Evolutionary conservation across 2,888 invertebrate species (phyloP).

Genomic region (Lottia gigantea): DNA sequence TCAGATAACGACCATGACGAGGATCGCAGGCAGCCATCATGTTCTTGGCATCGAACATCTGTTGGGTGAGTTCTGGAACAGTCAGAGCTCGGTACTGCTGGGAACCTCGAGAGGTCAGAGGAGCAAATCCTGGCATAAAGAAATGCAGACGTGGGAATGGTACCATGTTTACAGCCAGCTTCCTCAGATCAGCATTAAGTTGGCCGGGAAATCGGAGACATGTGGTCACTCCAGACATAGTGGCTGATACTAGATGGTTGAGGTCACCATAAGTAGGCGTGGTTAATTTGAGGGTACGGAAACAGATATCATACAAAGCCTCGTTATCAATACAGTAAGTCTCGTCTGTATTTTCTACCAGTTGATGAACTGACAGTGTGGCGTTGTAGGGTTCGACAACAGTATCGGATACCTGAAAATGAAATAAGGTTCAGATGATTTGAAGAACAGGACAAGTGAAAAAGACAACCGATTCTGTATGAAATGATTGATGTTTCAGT

Average conservation of each 20-base stretch:
- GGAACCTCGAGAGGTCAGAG: constrained; percentile 1
- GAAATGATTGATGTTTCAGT: no score
- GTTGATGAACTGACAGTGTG: constrained; percentile 3
- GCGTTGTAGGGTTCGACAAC: constrained; percentile 8
- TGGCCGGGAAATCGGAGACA: constrained; percentile 2
- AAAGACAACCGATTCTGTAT: no score
- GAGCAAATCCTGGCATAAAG: constrained; percentile 6
- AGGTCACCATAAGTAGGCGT: neutral
- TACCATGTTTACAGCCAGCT: constrained; percentile 5
- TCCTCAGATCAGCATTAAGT: constrained; percentile 10
- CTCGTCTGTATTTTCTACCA: constrained; percentile 4
- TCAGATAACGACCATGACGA: constrained; percentile 7
- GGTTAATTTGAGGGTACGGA: neutral
- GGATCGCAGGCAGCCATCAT: constrained; percentile 10
- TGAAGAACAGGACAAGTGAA: no score
- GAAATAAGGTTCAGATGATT: neutral
- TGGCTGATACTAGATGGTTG: constrained; percentile 2
- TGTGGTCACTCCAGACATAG: constrained; percentile 5
- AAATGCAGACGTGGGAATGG: constrained; percentile 5
- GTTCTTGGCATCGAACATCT: constrained; percentile 9
- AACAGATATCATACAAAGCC: constrained; percentile 2
- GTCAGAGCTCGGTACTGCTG: constrained; percentile 10
- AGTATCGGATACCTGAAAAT: constrained; percentile 2
- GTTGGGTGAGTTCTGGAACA: constrained; percentile 1
- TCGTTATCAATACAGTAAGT: constrained; percentile 7